Conservation (phyloP, 92 coral and sea anemone genomes). For the Porites rus region DNA sequence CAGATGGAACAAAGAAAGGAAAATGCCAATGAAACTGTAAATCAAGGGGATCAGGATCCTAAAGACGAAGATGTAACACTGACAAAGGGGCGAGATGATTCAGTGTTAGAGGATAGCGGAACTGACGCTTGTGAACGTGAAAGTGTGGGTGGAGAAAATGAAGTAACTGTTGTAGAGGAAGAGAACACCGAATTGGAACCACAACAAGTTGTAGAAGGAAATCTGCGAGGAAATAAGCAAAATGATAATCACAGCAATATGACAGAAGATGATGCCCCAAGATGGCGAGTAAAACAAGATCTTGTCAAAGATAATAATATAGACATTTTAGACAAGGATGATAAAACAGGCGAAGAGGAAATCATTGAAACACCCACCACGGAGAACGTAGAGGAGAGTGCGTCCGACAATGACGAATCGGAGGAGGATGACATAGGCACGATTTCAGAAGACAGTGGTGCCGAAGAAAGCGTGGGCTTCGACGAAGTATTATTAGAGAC, state of each 20-base stretch:
- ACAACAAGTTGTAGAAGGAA: not conserved
- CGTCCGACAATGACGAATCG: not conserved
- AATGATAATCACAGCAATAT: not conserved
- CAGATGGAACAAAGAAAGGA: not conserved
- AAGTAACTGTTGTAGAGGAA: not conserved
- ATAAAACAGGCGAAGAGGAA: not conserved
- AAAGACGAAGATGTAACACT: conserved; percentile 40
- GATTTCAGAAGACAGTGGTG: not conserved
- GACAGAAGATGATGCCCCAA: not conserved
- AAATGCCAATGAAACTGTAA: not conserved
- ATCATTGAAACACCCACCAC: not conserved
- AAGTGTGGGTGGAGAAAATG: not conserved
- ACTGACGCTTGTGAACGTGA: too few species aligned
- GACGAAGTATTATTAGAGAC: conserved; percentile 42
- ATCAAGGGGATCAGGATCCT: not conserved
- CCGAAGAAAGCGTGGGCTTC: conserved; percentile 1
- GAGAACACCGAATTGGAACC: not conserved
- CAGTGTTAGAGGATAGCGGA: not conserved
- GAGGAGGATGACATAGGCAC: conserved; percentile 1
- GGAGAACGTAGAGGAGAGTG: not conserved
- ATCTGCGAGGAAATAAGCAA: not conserved
- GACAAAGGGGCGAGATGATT: not conserved
- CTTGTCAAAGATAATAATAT: not conserved
- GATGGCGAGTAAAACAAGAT: not conserved
- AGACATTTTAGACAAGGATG: not conserved